Conservation (phyloP, 2,888 invertebrate species). For the Aleiodes alternator region DNA sequence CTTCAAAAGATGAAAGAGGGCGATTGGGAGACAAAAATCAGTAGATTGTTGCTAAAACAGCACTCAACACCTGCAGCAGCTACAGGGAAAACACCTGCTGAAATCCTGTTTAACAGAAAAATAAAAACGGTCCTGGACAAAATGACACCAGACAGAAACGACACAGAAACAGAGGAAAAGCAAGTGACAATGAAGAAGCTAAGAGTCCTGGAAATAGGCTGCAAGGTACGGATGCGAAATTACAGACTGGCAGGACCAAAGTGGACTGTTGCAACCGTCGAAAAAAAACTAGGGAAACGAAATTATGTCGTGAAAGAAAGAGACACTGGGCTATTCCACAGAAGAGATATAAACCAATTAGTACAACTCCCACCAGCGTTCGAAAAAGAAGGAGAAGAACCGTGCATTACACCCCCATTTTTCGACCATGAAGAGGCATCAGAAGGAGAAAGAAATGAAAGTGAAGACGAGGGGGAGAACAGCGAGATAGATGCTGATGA, state of each 20-base stretch:
- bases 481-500: constrained; percentile 13
- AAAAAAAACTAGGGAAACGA: constrained; percentile 48
- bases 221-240: constrained; percentile 44
- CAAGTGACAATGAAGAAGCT: constrained; percentile 38
- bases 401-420: background rate
- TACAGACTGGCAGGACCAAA: constrained; percentile 41
- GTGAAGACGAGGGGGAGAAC: background rate
- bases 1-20: constrained; percentile 31
- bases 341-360: constrained; percentile 52
- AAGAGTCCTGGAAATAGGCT: constrained; percentile 23
- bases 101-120: constrained; percentile 51
- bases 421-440: constrained; percentile 16
- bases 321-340: constrained; percentile 35
- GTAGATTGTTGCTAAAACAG: constrained; percentile 49
- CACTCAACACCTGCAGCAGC: constrained; percentile 51
- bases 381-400: constrained; percentile 5
- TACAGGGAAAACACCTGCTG: constrained; percentile 41
- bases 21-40: constrained; percentile 42
- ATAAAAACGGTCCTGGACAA: constrained; percentile 16
- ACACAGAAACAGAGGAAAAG: constrained; percentile 9
- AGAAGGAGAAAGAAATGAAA: background rate
- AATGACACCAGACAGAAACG: background rate
- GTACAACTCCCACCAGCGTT: constrained; percentile 6
- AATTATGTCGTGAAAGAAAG: constrained; percentile 48
- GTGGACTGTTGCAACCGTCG: constrained; percentile 50